These are phyloP conservation scores for Leptopterna dolabrata DNA, from an alignment of 2,888 invertebrate genomes.

Conservation along the genomic window DNA sequence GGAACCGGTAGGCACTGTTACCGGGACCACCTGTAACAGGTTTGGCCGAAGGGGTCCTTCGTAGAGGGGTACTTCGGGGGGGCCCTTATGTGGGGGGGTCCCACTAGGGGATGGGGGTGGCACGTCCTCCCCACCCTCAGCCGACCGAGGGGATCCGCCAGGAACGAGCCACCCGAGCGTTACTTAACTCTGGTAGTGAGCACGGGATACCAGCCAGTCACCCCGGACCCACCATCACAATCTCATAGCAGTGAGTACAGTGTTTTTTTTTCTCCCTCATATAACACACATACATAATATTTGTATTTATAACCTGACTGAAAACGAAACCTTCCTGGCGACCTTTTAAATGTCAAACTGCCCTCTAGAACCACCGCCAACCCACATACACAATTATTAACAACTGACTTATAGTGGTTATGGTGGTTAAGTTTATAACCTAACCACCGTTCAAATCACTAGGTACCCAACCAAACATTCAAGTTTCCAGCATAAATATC, in stretches of 20 bases:
- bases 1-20: no score
- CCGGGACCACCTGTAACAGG: no score
- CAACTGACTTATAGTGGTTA: no score
- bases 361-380: background rate
- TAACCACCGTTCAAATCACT: background rate
- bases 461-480: background rate
- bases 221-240: conserved; percentile 47
- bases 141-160: background rate
- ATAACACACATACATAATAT: background rate
- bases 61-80: no score
- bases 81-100: no score
- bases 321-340: background rate
- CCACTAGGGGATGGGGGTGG: background rate
- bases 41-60: background rate
- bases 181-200: conserved; percentile 52
- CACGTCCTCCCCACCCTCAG: background rate
- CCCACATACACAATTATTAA: background rate
- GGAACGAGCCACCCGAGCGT: background rate
- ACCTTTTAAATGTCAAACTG: background rate
- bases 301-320: background rate
- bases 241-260: conserved; percentile 31
- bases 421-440: no score
- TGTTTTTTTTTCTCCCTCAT: background rate
- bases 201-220: conserved; percentile 43
- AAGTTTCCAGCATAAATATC: no score